phyloP scores from a whole-genome alignment of 2,113 vertebrate genomes.

The Spheniscus mendiculus region DNA sequence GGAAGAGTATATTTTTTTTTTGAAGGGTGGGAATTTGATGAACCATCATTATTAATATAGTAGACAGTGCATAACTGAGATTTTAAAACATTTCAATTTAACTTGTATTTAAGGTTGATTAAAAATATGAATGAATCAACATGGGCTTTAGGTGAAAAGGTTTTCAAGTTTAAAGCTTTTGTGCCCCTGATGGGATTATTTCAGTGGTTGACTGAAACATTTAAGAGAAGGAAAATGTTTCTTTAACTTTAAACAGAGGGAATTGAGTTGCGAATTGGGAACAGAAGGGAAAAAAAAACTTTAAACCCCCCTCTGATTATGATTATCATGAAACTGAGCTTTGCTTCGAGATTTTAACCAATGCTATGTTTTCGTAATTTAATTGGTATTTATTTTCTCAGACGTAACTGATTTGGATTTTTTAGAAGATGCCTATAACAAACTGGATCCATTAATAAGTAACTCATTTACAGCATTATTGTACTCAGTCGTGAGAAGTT shows the following conservation, averaged over 20 bases:
- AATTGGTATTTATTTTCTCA: slow-evolving; percentile 52
- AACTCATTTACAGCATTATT: slow-evolving; percentile 47
- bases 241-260: slow-evolving; percentile 46
- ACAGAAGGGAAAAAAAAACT: neutral
- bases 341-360: slow-evolving; percentile 12
- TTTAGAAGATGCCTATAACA: slow-evolving; percentile 7
- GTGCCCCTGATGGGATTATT: neutral
- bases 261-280: slow-evolving; percentile 23
- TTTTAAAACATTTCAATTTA: neutral
- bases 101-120: neutral
- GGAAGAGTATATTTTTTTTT: neutral
- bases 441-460: slow-evolving; percentile 38
- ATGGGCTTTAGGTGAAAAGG: neutral
- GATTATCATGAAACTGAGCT: slow-evolving; percentile 23
- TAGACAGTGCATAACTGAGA: neutral
- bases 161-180: slow-evolving; percentile 41
- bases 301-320: neutral
- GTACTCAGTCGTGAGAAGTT: slow-evolving; percentile 26
- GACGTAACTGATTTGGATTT: slow-evolving; percentile 31
- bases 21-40: neutral
- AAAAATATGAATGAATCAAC: neutral
- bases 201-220: slow-evolving; percentile 20
- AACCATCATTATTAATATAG: neutral
- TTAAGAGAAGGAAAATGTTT: slow-evolving; percentile 10
- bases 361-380: slow-evolving; percentile 20